A percentile compares a stretch with the other conserved stretches of the same genome.
These are phyloP conservation scores for Oasisia sp. DNA, from an alignment of 2,888 invertebrate species.

Conservation along the genomic window DNA sequence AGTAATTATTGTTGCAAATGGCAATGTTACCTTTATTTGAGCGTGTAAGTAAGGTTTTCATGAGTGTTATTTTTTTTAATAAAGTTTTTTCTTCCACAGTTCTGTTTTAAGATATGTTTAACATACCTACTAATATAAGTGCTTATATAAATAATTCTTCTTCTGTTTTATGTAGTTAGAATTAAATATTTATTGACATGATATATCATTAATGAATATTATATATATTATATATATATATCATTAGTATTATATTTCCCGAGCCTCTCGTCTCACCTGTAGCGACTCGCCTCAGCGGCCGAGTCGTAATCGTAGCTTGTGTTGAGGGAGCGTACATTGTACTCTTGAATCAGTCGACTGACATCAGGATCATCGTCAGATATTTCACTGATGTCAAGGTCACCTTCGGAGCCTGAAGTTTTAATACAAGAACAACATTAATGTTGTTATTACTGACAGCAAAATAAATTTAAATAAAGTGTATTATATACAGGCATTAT, in stretches of 20 bases:
- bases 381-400: constrained; percentile 39
- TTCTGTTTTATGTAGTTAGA: background rate
- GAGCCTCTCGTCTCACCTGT: background rate
- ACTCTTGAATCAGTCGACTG: constrained; percentile 41
- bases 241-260: no score
- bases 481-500: no score
- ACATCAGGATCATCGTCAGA: constrained; percentile 43
- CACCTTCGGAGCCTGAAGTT: constrained; percentile 34
- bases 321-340: constrained; percentile 40
- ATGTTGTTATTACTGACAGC: background rate
- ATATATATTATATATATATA: constrained; percentile 29
- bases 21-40: background rate
- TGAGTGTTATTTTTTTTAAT: no score
- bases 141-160: no score
- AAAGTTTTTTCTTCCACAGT: no score
- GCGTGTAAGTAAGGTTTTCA: background rate
- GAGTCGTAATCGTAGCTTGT: constrained; percentile 33
- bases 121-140: no score
- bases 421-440: background rate
- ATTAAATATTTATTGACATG: constrained; percentile 8
- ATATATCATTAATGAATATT: constrained; percentile 25
- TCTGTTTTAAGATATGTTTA: no score
- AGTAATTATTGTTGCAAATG: background rate
- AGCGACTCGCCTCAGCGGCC: background rate
- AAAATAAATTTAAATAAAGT: background rate